Evolutionary conservation across 1,140 invertebrate species (phyloP).

Genomic region (Dendroctonus valens): DNA sequence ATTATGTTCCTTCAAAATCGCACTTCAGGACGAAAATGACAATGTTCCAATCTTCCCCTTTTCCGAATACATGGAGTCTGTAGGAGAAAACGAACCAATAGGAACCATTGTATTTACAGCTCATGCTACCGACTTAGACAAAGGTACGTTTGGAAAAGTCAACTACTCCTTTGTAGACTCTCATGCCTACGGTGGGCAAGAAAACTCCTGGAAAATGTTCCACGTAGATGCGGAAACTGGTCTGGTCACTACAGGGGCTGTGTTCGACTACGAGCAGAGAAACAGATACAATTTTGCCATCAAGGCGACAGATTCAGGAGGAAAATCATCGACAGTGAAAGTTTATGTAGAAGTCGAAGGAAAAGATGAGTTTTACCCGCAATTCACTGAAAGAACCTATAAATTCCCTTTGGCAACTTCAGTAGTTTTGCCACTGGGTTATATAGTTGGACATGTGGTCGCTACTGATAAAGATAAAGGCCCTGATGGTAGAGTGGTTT

Average conservation of each 20-base stretch:
- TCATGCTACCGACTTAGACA: conserved; percentile 85
- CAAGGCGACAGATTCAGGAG: conserved; percentile 80
- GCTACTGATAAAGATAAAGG: conserved; percentile 90
- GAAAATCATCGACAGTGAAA: conserved; percentile 69
- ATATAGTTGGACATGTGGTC: conserved; percentile 80
- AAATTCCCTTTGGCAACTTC: conserved; percentile 74
- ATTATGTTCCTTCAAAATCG: conserved; percentile 66
- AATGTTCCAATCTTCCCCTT: conserved; percentile 87
- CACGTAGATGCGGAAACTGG: conserved; percentile 74
- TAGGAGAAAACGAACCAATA: conserved; percentile 85
- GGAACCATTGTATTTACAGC: conserved; percentile 85
- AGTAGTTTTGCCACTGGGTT: conserved; percentile 66
- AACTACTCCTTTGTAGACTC: conserved; percentile 80
- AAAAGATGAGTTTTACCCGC: conserved; percentile 88
- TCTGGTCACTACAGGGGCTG: conserved; percentile 70
- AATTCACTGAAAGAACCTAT: conserved; percentile 86
- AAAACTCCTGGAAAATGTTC: conserved; percentile 80
- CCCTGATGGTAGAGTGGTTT: conserved; percentile 86
- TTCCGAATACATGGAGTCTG: conserved; percentile 78
- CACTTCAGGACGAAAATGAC: conserved; percentile 88
- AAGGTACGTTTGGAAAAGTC: conserved; percentile 77
- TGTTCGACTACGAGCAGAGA: conserved; percentile 85
- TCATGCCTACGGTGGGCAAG: conserved; percentile 63
- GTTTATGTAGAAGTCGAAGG: conserved; percentile 87
- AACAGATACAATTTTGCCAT: conserved; percentile 83